These are phyloP conservation scores for Papilio dardanus DNA, from an alignment of 1,140 invertebrate genomes.

Conservation along the genomic window DNA sequence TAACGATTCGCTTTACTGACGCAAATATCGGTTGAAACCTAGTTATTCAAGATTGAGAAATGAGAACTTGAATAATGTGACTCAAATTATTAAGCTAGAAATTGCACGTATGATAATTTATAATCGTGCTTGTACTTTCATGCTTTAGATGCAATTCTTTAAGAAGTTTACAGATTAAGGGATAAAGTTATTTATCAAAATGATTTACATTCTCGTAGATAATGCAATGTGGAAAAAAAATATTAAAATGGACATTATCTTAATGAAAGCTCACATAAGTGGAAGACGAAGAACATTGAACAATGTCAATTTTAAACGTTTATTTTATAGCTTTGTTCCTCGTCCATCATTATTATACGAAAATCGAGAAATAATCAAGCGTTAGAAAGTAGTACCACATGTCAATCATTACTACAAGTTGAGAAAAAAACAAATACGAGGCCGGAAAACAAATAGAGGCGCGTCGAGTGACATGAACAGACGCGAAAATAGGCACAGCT, in stretches of 20 bases:
- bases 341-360: no score
- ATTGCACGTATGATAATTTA: not conserved
- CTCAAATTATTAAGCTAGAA: not conserved
- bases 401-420: constrained; percentile 47
- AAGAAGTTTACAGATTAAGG: no score
- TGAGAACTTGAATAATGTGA: not conserved
- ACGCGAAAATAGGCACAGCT: constrained; percentile 41
- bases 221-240: no score
- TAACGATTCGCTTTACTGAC: constrained; percentile 37
- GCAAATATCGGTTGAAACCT: constrained; percentile 1
- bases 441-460: constrained; percentile 55
- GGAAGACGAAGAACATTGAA: no score
- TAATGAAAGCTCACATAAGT: no score
- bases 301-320: no score
- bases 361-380: not conserved
- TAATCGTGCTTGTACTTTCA: not conserved
- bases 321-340: no score
- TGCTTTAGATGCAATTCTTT: not conserved
- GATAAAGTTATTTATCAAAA: no score
- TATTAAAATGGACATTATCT: no score
- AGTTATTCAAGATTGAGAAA: constrained; percentile 18
- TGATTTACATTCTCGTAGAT: no score
- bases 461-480: constrained; percentile 30
- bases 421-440: constrained; percentile 58
- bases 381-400: constrained; percentile 35